phyloP scores from a whole-genome alignment of 2,888 invertebrate genomes.

The Cistogaster globosa region DNA sequence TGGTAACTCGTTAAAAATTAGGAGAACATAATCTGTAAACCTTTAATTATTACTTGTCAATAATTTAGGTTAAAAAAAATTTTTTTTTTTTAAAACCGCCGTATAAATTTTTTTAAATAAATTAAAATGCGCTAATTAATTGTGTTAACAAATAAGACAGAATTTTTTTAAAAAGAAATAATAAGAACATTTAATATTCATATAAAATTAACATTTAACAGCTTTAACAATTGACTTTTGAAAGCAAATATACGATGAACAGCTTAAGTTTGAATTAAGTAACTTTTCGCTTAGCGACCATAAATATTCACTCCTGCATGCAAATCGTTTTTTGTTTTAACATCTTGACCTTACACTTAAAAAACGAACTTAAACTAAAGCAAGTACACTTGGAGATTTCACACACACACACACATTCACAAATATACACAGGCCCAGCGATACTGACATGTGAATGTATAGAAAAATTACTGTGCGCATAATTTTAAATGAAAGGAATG shows the following conservation, averaged over 20 bases:
- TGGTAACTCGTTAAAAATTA: too few species aligned
- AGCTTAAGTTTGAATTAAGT: background rate
- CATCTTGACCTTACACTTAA: conserved; percentile 66
- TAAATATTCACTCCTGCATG: conserved; percentile 22
- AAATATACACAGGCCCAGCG: background rate
- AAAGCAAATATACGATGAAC: conserved; percentile 2
- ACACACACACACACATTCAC: background rate
- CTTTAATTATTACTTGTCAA: too few species aligned
- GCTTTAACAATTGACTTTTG: conserved; percentile 34
- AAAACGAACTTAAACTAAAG: conserved; percentile 34
- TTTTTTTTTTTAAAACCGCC: too few species aligned
- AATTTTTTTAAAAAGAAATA: background rate
- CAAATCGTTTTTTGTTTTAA: conserved; percentile 46
- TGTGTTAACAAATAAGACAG: too few species aligned
- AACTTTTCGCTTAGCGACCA: background rate
- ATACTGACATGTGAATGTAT: background rate
- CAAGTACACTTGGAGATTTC: background rate
- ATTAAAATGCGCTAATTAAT: too few species aligned
- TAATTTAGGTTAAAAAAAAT: too few species aligned
- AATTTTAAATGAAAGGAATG: conserved; percentile 11
- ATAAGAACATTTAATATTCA: conserved; percentile 21
- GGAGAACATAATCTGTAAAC: too few species aligned
- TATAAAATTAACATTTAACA: conserved; percentile 19
- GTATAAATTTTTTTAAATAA: too few species aligned
- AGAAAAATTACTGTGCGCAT: conserved; percentile 6